Evolutionary conservation across 2,113 vertebrate species (phyloP), one percentile per base, ranked within the genome.

Genomic region (Zosterops borbonicus): DNA sequence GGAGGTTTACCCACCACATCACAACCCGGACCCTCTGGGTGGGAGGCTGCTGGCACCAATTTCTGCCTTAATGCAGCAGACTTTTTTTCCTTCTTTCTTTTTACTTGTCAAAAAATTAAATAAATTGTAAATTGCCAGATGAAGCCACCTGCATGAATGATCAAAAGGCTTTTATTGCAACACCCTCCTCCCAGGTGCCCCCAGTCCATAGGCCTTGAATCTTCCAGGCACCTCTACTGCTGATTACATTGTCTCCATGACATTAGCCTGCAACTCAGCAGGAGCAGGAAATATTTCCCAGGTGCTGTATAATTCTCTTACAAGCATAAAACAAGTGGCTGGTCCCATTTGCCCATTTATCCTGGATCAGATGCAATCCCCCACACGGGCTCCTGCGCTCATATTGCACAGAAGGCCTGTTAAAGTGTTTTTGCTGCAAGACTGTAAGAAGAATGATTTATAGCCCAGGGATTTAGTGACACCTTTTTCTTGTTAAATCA

Each of bases 171-270:
- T 75, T 82, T 29, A 62, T 53, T 65, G 33, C 65, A 53, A 16
- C 15, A 6, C 25, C 16, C 9, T 78, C 53, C 52, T 49, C 13
- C 23, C 60, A 31, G 17, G 9, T 35, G 28, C 28, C 53, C 35
- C 53, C 46, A 33, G 44, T 5, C 24, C 11, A 11, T 0, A 33
- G 46, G 9, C 62, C 83, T 53, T 37, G 70, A 49, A 39, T 50
- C 33, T 83, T 62, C 70, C 50, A 67, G 76, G 24, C 58, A 3
- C 58, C n/a, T 46, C 35, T 63, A 4, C 10, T 17, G 10, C 62
- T 0, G 0, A 1, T 27, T 50, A 33, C 63, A 49, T n/a, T 0
- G 0, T 35, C 44, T 59, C 14, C 2, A 0, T 28, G 55, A 11
- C 37, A 10, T 19, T 3, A 87, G 22, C 39, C 53, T 21, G 68